These are phyloP conservation scores for Trypoxylus dichotomus DNA, from an alignment of 1,140 invertebrate genomes.

Conservation along the genomic window DNA sequence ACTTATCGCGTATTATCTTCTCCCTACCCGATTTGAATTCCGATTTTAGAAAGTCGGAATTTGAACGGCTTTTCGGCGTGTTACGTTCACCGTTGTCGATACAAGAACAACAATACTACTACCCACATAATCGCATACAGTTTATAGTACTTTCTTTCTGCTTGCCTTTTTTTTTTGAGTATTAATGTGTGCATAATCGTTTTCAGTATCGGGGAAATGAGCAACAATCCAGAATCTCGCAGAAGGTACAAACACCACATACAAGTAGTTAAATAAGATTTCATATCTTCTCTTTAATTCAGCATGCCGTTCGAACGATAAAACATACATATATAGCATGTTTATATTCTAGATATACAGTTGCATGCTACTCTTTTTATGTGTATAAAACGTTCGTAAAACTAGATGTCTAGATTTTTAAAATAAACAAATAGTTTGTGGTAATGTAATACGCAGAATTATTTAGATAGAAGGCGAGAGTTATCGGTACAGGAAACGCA, in stretches of 20 bases:
- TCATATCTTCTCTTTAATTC: slow-evolving; percentile 18
- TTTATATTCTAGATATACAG: neutral
- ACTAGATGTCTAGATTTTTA: too few relatives aligned
- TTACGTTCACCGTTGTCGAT: neutral
- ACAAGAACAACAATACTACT: neutral
- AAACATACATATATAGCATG: neutral
- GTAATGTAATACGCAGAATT: neutral
- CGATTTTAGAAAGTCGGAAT: neutral
- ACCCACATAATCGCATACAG: neutral
- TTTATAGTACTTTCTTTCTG: neutral
- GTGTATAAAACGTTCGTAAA: neutral
- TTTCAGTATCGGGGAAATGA: slow-evolving; percentile 53
- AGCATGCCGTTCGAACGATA: neutral
- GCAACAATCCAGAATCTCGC: slow-evolving; percentile 50
- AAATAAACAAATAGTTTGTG: neutral
- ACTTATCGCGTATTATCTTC: neutral
- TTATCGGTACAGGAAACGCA: neutral
- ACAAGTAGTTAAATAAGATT: neutral
- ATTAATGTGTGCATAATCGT: slow-evolving; percentile 27
- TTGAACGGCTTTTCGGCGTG: neutral
- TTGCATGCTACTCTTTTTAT: neutral
- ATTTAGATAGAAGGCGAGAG: neutral
- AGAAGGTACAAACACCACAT: slow-evolving; percentile 44
- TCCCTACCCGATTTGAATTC: neutral
- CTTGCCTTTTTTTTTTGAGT: neutral